Conservation (phyloP, 2,113 vertebrate species). For the Butorides virescens region DNA sequence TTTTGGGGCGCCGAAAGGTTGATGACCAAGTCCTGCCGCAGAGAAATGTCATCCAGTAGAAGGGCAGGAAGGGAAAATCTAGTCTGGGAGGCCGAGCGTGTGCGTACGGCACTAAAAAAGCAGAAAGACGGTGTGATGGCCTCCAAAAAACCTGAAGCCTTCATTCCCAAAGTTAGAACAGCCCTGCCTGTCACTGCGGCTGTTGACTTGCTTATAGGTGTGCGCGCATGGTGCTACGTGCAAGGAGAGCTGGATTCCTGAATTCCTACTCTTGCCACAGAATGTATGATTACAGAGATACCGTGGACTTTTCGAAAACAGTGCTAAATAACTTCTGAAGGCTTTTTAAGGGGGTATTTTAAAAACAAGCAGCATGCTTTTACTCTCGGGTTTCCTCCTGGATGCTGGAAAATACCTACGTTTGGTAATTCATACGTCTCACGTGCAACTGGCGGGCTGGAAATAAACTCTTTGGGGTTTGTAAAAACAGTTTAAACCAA, state of each 20-base stretch:
- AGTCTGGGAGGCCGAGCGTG: not conserved
- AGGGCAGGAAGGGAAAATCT: not conserved
- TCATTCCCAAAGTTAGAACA: not conserved
- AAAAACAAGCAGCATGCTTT: not conserved
- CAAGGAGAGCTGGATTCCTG: not conserved
- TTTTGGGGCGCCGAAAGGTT: not conserved
- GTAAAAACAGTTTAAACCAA: not conserved
- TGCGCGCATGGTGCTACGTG: not conserved
- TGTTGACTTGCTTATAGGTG: not conserved
- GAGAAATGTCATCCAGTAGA: not conserved
- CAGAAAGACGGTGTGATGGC: not conserved
- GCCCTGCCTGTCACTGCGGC: not conserved
- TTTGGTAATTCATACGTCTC: not conserved
- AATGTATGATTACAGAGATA: not conserved
- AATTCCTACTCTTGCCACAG: not conserved
- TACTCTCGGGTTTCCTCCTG: not conserved
- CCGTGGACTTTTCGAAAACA: not conserved
- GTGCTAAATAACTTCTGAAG: not conserved
- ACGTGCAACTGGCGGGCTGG: not conserved
- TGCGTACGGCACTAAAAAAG: fast-evolving
- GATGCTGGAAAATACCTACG: not conserved
- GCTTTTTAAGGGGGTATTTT: not conserved
- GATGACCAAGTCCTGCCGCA: not conserved
- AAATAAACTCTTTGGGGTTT: not conserved
- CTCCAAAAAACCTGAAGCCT: not conserved